Evolutionary conservation across 2,113 vertebrate genomes (phyloP), one percentile per base, ranked within the genome.

Genomic region (Myiozetetes cayanensis): DNA sequence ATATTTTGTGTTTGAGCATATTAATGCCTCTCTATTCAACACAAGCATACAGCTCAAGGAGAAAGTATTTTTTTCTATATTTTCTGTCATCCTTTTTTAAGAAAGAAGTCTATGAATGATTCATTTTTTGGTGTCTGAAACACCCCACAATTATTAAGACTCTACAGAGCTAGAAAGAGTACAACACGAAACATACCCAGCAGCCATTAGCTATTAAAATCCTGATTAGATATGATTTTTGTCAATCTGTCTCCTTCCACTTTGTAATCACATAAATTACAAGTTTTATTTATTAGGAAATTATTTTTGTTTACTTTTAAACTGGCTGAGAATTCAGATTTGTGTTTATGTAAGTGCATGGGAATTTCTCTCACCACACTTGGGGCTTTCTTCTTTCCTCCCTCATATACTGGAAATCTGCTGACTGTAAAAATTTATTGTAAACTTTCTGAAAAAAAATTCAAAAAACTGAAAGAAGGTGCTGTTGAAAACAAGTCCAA

Each of bases 221-320:
- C 30, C 31, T 78, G 43, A 44, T 71, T 89, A 85, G 31, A 55
- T 35, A 50, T 6, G 80, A 41, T 2, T 5, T 78, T 41, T 71
- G 77, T 17, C 6, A 17, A 4, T 50, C 30, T 66, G 8, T 6
- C 31, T 70, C 23, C 30, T 52, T 70, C 77, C 9, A 6, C 65
- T 82, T 41, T 66, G 13, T 56, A 89, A 87, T n/a, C 20, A 58
- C 28, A 55, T 6, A 80, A 85, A 72, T 59, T 24, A 94, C 35
- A 84, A 94, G n/a, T 76, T 91, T 53, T 39, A 84, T 83, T 80
- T 79, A 55, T 61, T 85, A 59, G 28, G 50, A 84, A 77, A 86
- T 63, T 41, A 66, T 81, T 85, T 86, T 55, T 41, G 66, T 66
- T 84, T 89, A 16, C 15, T 93, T 93, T 95, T 90, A 74, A 80